phyloP scores from a whole-genome alignment of 2,113 vertebrate species.

The Apodemus speciosus region DNA sequence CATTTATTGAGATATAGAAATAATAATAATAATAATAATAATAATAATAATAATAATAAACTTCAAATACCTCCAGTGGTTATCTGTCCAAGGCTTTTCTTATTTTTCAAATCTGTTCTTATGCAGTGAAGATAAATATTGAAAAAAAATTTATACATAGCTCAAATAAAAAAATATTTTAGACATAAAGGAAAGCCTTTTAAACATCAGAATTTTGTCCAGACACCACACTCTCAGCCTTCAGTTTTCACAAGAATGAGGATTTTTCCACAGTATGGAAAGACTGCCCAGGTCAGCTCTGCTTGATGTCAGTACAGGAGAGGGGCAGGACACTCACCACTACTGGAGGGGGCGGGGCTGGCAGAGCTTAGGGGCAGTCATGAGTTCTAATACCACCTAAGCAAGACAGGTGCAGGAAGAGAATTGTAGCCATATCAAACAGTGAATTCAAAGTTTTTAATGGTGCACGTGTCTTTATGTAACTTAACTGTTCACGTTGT shows the following conservation, averaged over 20 bases:
- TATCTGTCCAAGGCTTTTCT: neutral
- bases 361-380: neutral
- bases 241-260: slow-evolving; percentile 29
- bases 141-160: slow-evolving; percentile 28
- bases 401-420: neutral
- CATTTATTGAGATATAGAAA: slow-evolving; percentile 8
- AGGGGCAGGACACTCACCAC: neutral
- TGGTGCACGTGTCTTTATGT: neutral
- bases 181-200: slow-evolving; percentile 39
- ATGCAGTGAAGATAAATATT: neutral
- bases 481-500: neutral
- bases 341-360: neutral
- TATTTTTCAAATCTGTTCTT: neutral
- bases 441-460: neutral
- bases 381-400: neutral
- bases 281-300: neutral
- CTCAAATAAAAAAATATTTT: slow-evolving; percentile 52
- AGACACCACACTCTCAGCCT: neutral
- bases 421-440: neutral
- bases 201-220: slow-evolving; percentile 16
- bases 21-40: neutral
- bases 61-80: neutral
- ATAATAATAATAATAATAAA: slow-evolving; percentile 5
- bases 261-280: slow-evolving; percentile 45
- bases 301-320: neutral